Evolutionary conservation across 2,113 vertebrate species (phyloP).

Genomic region (Cinclus mexicanus): DNA sequence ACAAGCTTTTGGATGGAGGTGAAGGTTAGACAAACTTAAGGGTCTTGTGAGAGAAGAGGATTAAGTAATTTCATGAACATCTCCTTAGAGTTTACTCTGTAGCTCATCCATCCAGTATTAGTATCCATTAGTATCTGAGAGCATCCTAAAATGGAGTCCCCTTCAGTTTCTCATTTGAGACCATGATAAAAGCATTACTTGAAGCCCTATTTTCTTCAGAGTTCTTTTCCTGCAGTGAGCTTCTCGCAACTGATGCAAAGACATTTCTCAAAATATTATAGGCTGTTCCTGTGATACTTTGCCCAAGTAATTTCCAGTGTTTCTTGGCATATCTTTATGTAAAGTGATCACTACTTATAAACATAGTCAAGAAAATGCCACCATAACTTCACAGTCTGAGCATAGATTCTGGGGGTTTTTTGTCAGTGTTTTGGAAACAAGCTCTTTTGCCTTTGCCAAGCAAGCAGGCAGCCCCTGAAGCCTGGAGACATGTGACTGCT

Average conservation of each 20-base stretch:
- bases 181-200: neutral
- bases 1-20: neutral
- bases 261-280: neutral
- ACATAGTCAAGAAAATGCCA: conserved; percentile 42
- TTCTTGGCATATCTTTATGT: neutral
- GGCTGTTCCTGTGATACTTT: neutral
- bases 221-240: neutral
- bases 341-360: conserved; percentile 12
- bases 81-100: neutral
- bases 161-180: neutral
- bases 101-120: neutral
- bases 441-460: conserved; percentile 2
- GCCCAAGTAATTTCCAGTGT: conserved; percentile 21
- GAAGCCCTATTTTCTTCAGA: neutral
- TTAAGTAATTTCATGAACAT: neutral
- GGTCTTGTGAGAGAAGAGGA: neutral
- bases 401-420: neutral
- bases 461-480: neutral
- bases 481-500: neutral
- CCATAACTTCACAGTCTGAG: neutral
- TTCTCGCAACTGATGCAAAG: neutral
- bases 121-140: neutral
- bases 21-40: neutral
- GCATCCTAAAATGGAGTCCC: neutral
- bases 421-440: conserved; percentile 52